Conservation (phyloP, 2,113 vertebrate genomes). For the Lepisosteus oculatus region DNA sequence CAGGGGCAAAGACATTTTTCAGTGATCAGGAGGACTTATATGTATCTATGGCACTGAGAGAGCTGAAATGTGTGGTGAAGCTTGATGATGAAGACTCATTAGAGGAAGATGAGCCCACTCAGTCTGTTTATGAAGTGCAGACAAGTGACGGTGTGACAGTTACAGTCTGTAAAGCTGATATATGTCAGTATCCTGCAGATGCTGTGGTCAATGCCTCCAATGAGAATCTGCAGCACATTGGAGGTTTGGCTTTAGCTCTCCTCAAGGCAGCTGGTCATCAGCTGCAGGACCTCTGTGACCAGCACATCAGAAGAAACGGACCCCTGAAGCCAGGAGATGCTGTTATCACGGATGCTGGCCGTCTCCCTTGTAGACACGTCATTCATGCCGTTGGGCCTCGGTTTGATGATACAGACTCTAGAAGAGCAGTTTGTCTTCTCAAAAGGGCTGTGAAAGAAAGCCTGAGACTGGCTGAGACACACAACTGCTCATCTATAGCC, state of each 20-base stretch:
- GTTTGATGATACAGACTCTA: conserved; percentile 28
- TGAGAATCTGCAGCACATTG: conserved; percentile 45
- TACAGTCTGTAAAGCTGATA: conserved; percentile 58
- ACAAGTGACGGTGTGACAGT: conserved; percentile 61
- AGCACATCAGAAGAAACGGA: conserved; percentile 29
- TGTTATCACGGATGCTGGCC: conserved; percentile 54
- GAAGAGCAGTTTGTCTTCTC: conserved; percentile 33
- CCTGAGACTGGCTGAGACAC: conserved; percentile 55
- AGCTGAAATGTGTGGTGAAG: conserved; percentile 64
- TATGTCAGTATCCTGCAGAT: conserved; percentile 58
- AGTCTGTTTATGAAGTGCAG: conserved; percentile 22
- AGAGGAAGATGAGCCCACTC: conserved; percentile 3
- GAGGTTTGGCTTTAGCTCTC: conserved; percentile 62
- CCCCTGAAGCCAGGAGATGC: conserved; percentile 42
- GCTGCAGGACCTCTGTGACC: conserved; percentile 61
- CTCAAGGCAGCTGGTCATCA: conserved; percentile 65
- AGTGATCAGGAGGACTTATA: conserved; percentile 43
- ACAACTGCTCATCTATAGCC: conserved; percentile 63
- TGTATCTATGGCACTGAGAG: conserved; percentile 25
- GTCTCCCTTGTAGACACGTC: conserved; percentile 63
- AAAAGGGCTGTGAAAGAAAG: conserved; percentile 55
- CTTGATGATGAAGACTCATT: conserved; percentile 44
- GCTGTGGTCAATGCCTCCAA: conserved; percentile 71
- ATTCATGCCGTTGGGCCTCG: conserved; percentile 74
- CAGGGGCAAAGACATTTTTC: conserved; percentile 71